phyloP scores from a whole-genome alignment of 2,888 invertebrate genomes.

The Dilophus febrilis region DNA sequence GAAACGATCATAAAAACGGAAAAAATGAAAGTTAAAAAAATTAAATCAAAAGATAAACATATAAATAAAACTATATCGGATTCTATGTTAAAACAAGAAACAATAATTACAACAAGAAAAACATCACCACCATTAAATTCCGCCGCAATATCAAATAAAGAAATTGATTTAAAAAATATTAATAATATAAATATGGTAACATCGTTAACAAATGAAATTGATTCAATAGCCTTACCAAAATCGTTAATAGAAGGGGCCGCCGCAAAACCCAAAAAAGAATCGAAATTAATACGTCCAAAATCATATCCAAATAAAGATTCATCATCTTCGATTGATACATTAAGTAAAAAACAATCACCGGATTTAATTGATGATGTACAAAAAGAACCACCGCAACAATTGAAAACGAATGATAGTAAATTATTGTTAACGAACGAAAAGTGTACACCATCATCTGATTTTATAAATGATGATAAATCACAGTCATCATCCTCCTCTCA shows the following conservation, averaged over 20 bases:
- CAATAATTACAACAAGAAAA: not conserved
- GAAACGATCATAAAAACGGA: not conserved
- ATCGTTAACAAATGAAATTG: constrained; percentile 17
- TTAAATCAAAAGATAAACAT: constrained; percentile 16
- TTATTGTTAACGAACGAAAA: not conserved
- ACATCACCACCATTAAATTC: not conserved
- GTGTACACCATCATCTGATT: not conserved
- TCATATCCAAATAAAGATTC: constrained; percentile 35
- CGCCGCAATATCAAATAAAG: constrained; percentile 12
- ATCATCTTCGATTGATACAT: constrained; percentile 12
- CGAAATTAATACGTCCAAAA: constrained; percentile 36
- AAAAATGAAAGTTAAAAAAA: not conserved
- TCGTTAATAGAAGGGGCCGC: constrained; percentile 16
- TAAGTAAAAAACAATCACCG: constrained; percentile 10
- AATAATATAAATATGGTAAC: constrained; percentile 23
- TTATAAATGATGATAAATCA: not conserved
- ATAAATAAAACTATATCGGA: constrained; percentile 13
- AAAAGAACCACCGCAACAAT: not conserved
- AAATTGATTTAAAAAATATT: constrained; percentile 15
- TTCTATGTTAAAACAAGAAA: constrained; percentile 18
- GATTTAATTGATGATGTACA: constrained; percentile 4
- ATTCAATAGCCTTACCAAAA: constrained; percentile 18
- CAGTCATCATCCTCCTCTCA: too few species aligned
- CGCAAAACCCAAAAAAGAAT: constrained; percentile 25
- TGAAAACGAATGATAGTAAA: not conserved